Evolutionary conservation across 2,113 vertebrate species (phyloP), one percentile per base, ranked within the genome.

Genomic region (Alces alces): DNA sequence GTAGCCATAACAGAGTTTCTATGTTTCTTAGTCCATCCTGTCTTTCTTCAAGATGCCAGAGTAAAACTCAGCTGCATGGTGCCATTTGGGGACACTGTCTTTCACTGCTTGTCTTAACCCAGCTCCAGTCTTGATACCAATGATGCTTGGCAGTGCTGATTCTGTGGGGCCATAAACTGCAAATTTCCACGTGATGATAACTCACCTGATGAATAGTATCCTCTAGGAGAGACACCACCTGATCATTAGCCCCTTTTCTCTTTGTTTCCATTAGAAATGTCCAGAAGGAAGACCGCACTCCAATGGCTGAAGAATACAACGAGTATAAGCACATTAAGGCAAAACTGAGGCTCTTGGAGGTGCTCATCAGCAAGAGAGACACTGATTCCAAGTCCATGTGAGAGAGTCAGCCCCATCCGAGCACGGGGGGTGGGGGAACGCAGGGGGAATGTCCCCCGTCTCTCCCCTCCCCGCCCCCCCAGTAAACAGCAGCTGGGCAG

Each of bases 271-370:
- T 43, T 88, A 99, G 99, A 98, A 99, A 99, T 0, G 99, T 99
- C 95, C 99, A 99, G 98, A 99, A 99, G 97, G 99, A 99, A 98
- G 99, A 99, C 96, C 99, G 99, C 89, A 97, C 99, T 86, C 99
- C 99, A 0, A 98, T 99, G 99, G 99, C 99, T 1, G 99, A 99
- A 89, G 99, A 99, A 54, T 99, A 99, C 98, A 99, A 97, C 0
- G 99, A 99, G 96, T 99, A 99, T 98, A 99, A 99, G 98, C 99
- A 99, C 66, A 97, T 99, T 28, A 99, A 99, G 98, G 99, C 99
- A 52, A 99, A 99, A 95, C 98, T 99, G 87, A 98, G 99, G 97
- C 99, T 99, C 47, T 98, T 99, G 98, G 99, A 99, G 95, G 99
- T 99, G 92, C 99, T 99, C 94, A 99, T 99, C 99, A 99, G 99